Conservation (phyloP, 2,888 invertebrate genomes). For the Erpobdella octoculata region DNA sequence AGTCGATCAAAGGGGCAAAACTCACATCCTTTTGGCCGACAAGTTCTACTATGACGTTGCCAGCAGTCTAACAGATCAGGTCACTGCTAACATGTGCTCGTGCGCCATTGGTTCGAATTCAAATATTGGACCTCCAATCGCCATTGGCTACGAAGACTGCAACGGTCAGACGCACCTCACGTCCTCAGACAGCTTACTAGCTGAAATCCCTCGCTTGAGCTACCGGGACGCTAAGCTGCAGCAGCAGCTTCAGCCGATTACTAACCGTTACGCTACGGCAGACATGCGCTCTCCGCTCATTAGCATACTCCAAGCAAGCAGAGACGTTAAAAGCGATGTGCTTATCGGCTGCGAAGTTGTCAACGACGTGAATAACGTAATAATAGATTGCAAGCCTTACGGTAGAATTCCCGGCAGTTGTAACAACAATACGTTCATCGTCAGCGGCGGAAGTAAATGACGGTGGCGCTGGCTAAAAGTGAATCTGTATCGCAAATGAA, state of each 20-base stretch:
- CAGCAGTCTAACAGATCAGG: conserved; percentile 12
- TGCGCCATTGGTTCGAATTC: conserved; percentile 16
- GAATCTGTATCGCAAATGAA: too few relatives aligned
- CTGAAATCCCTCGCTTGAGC: conserved; percentile 3
- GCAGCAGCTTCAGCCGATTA: background rate
- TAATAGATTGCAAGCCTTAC: conserved; percentile 1
- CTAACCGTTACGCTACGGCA: background rate
- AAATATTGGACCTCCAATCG: conserved; percentile 4
- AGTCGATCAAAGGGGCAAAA: background rate
- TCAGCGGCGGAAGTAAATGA: background rate
- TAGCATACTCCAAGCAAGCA: background rate
- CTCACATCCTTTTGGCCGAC: conserved; percentile 17
- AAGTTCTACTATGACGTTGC: conserved; percentile 27
- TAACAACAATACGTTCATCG: background rate
- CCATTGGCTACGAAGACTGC: background rate
- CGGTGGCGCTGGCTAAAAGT: background rate
- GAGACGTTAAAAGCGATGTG: conserved; percentile 8
- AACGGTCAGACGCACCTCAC: conserved; percentile 7
- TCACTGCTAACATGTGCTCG: conserved; percentile 11
- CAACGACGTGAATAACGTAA: background rate
- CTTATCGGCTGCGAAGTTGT: conserved; percentile 7
- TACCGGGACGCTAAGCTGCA: background rate
- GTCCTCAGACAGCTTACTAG: background rate
- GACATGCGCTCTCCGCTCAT: background rate
- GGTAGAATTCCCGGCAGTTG: background rate